phyloP scores from a whole-genome alignment of 2,113 vertebrate genomes.

The Sialia sialis region DNA sequence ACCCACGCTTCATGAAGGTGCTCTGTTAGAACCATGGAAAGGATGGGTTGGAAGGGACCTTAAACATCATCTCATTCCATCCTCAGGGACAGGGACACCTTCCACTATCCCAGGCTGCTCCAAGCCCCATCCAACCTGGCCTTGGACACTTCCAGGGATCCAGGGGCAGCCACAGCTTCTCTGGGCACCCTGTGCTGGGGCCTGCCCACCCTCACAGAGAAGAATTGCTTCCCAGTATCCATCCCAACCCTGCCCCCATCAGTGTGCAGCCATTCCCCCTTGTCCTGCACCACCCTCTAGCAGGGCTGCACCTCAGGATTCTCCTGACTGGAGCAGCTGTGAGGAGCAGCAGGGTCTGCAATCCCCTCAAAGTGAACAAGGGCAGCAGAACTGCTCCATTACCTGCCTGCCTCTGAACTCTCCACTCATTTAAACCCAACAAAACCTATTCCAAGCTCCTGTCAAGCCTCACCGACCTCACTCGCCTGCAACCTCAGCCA shows the following conservation, averaged over 20 bases:
- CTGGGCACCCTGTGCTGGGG: neutral
- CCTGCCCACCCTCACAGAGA: accelerated
- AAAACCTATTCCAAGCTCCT: neutral
- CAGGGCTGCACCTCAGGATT: neutral
- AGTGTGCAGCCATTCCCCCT: neutral
- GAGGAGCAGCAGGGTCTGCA: neutral
- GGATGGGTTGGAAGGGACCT: neutral
- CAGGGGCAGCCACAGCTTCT: neutral
- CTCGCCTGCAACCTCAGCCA: neutral
- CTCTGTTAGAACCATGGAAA: neutral
- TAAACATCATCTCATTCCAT: neutral
- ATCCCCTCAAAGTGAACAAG: neutral
- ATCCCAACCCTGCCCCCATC: accelerated
- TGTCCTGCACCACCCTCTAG: neutral
- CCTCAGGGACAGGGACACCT: neutral
- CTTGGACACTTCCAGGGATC: neutral
- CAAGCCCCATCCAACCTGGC: accelerated
- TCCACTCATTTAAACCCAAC: neutral
- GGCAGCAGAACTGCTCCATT: neutral
- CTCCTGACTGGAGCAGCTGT: neutral
- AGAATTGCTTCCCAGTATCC: neutral
- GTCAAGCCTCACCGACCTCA: neutral
- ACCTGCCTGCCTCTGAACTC: neutral
- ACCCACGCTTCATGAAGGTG: neutral
- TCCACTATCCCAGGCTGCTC: accelerated